These are phyloP conservation scores for Brachyalestes nurse DNA, from an alignment of 2,797 vertebrate species.

Conservation along the genomic window DNA sequence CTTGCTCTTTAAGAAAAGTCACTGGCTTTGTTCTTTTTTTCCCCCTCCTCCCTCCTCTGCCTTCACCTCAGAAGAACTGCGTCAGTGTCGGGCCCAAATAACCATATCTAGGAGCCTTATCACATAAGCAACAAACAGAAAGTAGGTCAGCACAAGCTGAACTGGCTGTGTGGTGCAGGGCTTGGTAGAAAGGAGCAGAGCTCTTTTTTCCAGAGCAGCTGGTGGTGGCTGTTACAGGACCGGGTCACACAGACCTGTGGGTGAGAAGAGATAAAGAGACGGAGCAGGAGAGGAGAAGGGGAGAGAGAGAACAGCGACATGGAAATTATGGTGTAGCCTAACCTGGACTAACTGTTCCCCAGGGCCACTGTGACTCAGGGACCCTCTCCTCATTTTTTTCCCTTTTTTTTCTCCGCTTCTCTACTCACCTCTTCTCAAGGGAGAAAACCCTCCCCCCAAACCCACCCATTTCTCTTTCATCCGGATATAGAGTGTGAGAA, in stretches of 20 bases:
- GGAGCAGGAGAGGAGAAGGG: conserved; percentile 5
- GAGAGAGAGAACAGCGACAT: not conserved
- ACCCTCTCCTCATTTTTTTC: conserved; percentile 13
- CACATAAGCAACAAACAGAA: conserved; percentile 53
- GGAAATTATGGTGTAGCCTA: conserved; percentile 32
- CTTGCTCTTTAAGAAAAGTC: conserved; percentile 49
- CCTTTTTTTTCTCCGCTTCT: not conserved
- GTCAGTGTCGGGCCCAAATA: conserved; percentile 50
- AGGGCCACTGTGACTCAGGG: conserved; percentile 26
- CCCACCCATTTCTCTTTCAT: conserved; percentile 40
- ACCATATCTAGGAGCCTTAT: conserved; percentile 49
- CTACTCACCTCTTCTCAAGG: conserved; percentile 21
- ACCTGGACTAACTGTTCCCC: conserved; percentile 26
- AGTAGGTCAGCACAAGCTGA: conserved; percentile 56
- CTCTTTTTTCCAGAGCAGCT: conserved; percentile 17
- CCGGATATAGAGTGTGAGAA: conserved; percentile 44
- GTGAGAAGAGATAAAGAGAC: conserved; percentile 9
- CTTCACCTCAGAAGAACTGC: conserved; percentile 51
- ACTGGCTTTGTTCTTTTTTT: conserved; percentile 35
- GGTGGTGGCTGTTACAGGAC: conserved; percentile 26
- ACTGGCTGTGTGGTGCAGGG: conserved; percentile 45
- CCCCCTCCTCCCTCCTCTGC: conserved; percentile 21
- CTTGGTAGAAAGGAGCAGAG: conserved; percentile 19
- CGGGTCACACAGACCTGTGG: conserved; percentile 34
- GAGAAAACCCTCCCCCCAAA: not conserved